phyloP scores from a whole-genome alignment of 2,113 vertebrate genomes.

The Arvicanthis niloticus region DNA sequence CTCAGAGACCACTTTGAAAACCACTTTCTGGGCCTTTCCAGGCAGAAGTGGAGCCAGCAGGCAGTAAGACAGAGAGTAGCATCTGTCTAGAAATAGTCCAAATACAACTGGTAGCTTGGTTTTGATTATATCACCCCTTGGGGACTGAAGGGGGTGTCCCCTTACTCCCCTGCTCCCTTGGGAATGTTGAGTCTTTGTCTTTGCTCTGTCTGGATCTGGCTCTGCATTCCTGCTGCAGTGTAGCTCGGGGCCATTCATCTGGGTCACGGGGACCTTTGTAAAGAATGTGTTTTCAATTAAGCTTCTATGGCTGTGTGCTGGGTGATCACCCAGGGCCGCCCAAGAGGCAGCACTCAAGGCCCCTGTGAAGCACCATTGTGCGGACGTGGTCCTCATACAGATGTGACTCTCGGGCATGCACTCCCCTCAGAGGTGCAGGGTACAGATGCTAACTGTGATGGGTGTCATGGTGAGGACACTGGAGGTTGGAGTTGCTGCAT shows the following conservation, averaged over 20 bases:
- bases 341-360: background rate
- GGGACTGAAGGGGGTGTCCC: background rate
- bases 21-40: fast-evolving
- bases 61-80: no score
- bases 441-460: background rate
- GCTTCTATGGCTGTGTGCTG: fast-evolving
- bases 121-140: background rate
- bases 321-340: background rate
- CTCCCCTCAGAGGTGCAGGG: background rate
- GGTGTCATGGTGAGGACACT: background rate
- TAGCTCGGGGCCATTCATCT: fast-evolving
- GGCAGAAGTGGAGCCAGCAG: no score
- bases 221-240: background rate
- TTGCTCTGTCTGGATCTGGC: background rate
- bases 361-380: background rate
- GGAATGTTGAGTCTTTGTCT: background rate
- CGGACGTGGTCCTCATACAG: background rate
- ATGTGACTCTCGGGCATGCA: background rate
- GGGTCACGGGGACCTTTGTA: conserved; percentile 10
- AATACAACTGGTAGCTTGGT: background rate
- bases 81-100: background rate
- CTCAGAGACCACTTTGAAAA: background rate
- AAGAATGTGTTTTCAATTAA: conserved; percentile 14
- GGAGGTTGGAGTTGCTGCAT: background rate
- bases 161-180: background rate